These are phyloP conservation scores for Esox niger DNA, from an alignment of 2,113 vertebrate genomes.

Conservation along the genomic window DNA sequence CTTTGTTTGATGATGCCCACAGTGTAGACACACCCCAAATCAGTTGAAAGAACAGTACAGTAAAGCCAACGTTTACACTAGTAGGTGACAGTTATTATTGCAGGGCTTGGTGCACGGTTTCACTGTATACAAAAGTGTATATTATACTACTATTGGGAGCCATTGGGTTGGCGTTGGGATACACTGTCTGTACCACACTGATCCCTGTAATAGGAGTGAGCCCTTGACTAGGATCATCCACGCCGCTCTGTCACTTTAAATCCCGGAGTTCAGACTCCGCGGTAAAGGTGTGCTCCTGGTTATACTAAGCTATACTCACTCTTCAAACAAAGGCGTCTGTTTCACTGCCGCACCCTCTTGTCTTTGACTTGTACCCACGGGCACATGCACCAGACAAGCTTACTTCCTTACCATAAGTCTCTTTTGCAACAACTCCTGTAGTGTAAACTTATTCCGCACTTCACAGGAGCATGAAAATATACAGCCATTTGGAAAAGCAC, in stretches of 20 bases:
- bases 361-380: conserved; percentile 41
- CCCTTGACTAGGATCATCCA: neutral
- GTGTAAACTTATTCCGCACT: neutral
- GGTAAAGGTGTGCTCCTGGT: conserved; percentile 44
- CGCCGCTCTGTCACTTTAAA: conserved; percentile 30
- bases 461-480: too few species aligned
- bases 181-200: neutral
- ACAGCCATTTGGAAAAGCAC: too few species aligned
- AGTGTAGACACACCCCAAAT: conserved; percentile 58
- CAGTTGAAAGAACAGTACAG: conserved; percentile 49
- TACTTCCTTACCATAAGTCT: conserved; percentile 1
- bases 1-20: conserved; percentile 58
- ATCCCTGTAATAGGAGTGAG: neutral
- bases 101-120: neutral
- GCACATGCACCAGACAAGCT: conserved; percentile 15
- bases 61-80: conserved; percentile 39
- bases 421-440: neutral
- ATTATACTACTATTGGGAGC: neutral
- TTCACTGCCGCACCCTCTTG: conserved; percentile 56
- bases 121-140: neutral
- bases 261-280: conserved; percentile 8
- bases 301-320: conserved; percentile 49
- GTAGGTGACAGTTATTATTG: conserved; percentile 8
- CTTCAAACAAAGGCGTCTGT: conserved; percentile 63
- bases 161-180: neutral